Base-by-base conservation (phyloP, 1,140 invertebrate species). In the Acyrthosiphon pisum region DNA sequence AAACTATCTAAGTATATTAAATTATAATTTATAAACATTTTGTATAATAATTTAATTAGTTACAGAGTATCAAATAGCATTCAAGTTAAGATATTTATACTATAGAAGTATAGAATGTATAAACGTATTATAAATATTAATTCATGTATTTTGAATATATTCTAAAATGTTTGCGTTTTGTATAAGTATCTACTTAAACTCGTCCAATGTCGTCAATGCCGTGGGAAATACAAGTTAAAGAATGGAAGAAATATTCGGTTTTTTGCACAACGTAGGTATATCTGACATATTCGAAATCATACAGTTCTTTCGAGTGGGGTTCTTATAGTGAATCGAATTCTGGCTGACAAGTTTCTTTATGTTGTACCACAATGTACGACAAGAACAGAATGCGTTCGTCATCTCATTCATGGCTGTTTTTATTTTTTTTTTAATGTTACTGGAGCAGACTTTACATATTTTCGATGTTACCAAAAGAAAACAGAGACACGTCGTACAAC, bases 321-420 rank as follows among this genome's bases (percentile, higher is more conserved):
- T 81, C 37, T 44, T 90, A n/a, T n/a, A 90, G 35, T 56, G 50
- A 60, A 90, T 60, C 35, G n/a, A 88, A 90, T 90, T 90, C 50
- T 90, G 37, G 88, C 20, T 91, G 90, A 91, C 90, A 91, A 76
- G 90, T 92, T 83, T 92, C 68, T 92, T 92, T 92, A 92, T 92
- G 44, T 83, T 92, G 7, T 92, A 68, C 44, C 3, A 60, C 89
- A 37, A 37, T 92, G 46, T 53, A 92, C 90, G 44, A 83, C 30
- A 92, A 81, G 20, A 81, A n/a, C 30, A 91, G 41, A 44, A 90
- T 41, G 22, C 50, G 41, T 91, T 81, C 37, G 46, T 90, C 6
- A 68, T 90, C 60, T 60, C 50, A 60, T 90, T 90, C 88, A 90
- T 44, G 41, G 26, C 26, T 46, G 1, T 53, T 48, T 50, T 50